phyloP scores from a whole-genome alignment of 2,888 invertebrate species.

The Thymelicus lineola region DNA sequence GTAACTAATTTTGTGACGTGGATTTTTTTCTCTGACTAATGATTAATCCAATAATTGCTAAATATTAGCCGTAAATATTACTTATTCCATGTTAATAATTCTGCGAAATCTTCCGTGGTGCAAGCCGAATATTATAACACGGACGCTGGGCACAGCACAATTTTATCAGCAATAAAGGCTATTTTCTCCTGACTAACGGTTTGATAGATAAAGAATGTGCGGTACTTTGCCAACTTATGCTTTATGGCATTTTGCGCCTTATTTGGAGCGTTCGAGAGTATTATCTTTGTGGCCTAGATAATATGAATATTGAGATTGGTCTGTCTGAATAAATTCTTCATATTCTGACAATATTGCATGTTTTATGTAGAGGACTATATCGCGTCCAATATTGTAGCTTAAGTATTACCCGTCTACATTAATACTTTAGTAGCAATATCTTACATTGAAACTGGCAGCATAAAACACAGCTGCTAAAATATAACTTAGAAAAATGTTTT shows the following conservation, averaged over 20 bases:
- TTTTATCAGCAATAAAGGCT: constrained; percentile 28
- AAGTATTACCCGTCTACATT: neutral
- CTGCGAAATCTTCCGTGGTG: neutral
- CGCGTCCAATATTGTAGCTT: neutral
- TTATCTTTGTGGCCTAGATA: constrained; percentile 18
- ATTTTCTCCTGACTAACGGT: constrained; percentile 25
- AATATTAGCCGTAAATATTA: no score
- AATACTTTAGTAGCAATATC: neutral
- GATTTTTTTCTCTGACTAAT: no score
- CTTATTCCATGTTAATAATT: no score
- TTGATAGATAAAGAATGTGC: constrained; percentile 27
- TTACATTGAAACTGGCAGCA: neutral
- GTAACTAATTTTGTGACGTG: no score
- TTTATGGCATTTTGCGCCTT: constrained; percentile 26
- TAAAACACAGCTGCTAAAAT: neutral
- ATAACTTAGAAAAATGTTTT: neutral
- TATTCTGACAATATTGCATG: constrained; percentile 17
- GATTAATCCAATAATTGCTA: no score
- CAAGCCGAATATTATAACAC: constrained; percentile 2
- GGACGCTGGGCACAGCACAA: constrained; percentile 4
- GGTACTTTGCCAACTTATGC: constrained; percentile 27
- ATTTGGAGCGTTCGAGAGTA: constrained; percentile 16
- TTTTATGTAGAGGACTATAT: constrained; percentile 7
- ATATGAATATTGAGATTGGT: constrained; percentile 4
- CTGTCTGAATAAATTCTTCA: constrained; percentile 10